phyloP scores from a whole-genome alignment of 2,113 vertebrate species.

The Phainopepla nitens region DNA sequence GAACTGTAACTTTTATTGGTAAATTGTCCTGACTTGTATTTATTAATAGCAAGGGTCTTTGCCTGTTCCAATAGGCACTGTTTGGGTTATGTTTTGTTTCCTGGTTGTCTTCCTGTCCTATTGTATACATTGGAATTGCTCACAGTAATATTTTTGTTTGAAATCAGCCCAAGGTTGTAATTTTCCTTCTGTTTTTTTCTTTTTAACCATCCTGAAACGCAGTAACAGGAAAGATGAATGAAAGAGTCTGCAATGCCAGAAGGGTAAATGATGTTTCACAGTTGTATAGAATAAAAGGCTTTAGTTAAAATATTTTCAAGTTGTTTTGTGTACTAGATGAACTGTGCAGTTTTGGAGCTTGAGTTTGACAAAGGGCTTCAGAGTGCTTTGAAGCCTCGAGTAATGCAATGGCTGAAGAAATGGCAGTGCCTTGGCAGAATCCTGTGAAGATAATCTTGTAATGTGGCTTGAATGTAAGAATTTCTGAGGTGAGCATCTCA shows the following conservation, averaged over 20 bases:
- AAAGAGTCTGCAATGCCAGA: conserved; percentile 68
- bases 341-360: neutral
- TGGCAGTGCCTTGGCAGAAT: neutral
- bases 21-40: conserved; percentile 31
- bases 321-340: neutral
- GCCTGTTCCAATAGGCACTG: neutral
- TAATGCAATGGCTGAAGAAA: neutral
- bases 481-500: neutral
- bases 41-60: conserved; percentile 21
- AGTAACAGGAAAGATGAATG: conserved; percentile 60
- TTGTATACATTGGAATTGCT: neutral
- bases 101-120: neutral
- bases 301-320: conserved; percentile 69
- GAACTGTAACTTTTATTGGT: neutral
- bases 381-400: neutral
- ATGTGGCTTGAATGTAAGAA: neutral
- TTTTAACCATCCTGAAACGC: conserved; percentile 29
- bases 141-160: neutral
- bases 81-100: neutral
- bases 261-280: conserved; percentile 72
- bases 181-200: neutral
- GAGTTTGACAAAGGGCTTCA: neutral
- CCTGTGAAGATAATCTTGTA: neutral
- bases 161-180: conserved; percentile 49
- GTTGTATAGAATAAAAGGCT: conserved; percentile 80